Evolutionary conservation across 2,888 invertebrate genomes (phyloP), one percentile per base, ranked within the genome.

Genomic region (Platerodrilus igneus): DNA sequence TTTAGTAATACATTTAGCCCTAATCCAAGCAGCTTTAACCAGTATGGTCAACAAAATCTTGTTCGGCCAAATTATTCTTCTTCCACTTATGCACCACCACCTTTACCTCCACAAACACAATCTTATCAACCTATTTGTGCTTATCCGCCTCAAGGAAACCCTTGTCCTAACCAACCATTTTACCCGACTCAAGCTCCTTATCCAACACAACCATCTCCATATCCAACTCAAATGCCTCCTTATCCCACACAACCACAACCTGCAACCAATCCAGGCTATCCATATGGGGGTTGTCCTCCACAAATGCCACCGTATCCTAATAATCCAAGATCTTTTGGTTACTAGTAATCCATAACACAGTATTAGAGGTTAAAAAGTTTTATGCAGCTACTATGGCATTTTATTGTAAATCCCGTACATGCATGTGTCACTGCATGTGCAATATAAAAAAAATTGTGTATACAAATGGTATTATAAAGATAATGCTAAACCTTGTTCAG

Each of bases 191-290:
- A 43, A 13, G 34, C 45, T 7, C 38, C 44, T 4, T 19, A 19
- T 9, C 35, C 18, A 4, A 33, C 32, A 3, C 32, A 32, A 11
- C 27, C 22, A 19, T 36, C 41, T n/a, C 14, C 20, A 32, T 13
- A 37, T 37, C 46, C 50, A 1, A 37, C 43, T 9, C 36, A 37
- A 14, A 23, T 30, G 10, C 14, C 36, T 13, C 40, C 40, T 11
- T 48, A 50, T 36, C 48, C 50, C 19, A 41, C 52, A n/a, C 48
- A 48, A 23, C 51, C 55, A 35, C 56, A 53, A 9, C 41, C 40
- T 11, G 17, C 19, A 3, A n/a, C n/a, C n/a, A n/a, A n/a, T n/a
- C n/a, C n/a, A 36, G 38, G 8, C n/a, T 46, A 51, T 25, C 52
- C 47, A n/a, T 43, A 45, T 35, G 37, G 41, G 31, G 36, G 42